Conservation (phyloP, 2,797 vertebrate species). For the Crotalus adamanteus region DNA sequence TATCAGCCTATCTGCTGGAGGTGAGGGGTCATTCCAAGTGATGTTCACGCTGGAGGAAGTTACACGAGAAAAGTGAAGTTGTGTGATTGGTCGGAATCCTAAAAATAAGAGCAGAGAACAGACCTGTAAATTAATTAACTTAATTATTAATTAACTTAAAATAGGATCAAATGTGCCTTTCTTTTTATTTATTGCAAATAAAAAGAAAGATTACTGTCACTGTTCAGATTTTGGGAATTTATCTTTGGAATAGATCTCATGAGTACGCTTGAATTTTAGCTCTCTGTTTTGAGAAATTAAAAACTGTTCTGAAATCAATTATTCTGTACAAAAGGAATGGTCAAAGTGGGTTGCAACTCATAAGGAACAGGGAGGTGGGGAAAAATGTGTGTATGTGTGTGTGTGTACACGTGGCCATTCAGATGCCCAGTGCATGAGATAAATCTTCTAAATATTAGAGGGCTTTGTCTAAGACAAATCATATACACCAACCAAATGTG, state of each 20-base stretch:
- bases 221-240: neutral
- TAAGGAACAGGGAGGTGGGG: neutral
- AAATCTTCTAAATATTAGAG: neutral
- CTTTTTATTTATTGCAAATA: too few relatives aligned
- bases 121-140: constrained; percentile 18
- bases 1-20: constrained; percentile 88
- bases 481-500: neutral
- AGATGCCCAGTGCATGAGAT: neutral
- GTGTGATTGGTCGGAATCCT: constrained; percentile 94
- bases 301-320: neutral
- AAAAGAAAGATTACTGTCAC: neutral
- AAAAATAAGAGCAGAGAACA: constrained; percentile 60
- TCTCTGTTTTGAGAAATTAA: neutral
- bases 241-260: neutral
- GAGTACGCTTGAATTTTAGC: neutral
- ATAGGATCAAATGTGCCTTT: neutral
- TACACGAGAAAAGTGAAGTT: constrained; percentile 93
- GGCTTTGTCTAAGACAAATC: neutral
- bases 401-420: neutral
- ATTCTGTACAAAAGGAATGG: neutral
- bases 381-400: neutral
- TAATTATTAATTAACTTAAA: neutral
- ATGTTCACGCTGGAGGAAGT: constrained; percentile 87
- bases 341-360: neutral
- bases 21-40: constrained; percentile 92